Evolutionary conservation across 2,797 vertebrate species (phyloP).

Genomic region (Thalassophryne amazonica): DNA sequence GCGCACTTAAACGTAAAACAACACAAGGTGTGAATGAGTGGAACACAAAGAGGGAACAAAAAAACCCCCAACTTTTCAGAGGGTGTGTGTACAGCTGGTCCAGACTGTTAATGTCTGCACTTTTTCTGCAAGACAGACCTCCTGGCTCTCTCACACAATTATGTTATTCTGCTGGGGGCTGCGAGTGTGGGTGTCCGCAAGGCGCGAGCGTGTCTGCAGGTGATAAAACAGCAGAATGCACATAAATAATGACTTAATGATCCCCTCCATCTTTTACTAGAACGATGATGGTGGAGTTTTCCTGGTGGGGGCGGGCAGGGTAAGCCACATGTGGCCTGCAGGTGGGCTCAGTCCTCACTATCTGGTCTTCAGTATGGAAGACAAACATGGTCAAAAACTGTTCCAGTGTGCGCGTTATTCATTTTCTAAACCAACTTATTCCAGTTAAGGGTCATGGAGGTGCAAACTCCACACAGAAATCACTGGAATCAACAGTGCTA

Average conservation of each 20-base stretch:
- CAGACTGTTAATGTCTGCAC: conserved; percentile 67
- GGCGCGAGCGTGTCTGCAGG: conserved; percentile 60
- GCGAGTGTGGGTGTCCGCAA: conserved; percentile 55
- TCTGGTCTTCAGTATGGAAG: too few relatives aligned
- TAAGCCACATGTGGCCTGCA: conserved; percentile 76
- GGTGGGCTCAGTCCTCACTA: conserved; percentile 65
- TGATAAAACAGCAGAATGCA: conserved; percentile 73
- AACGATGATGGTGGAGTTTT: conserved; percentile 72
- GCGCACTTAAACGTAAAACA: conserved; percentile 63
- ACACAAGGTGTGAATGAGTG: conserved; percentile 56
- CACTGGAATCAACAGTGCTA: too few relatives aligned
- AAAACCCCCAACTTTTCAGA: too few relatives aligned
- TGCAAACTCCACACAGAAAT: too few relatives aligned
- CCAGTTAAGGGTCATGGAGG: too few relatives aligned
- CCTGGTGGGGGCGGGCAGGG: conserved; percentile 2
- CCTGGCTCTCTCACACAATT: conserved; percentile 64
- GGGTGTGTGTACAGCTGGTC: conserved; percentile 28
- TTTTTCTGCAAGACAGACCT: conserved; percentile 59
- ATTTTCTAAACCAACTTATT: too few relatives aligned
- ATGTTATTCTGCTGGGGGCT: conserved; percentile 65
- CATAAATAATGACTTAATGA: conserved; percentile 82
- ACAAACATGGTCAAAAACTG: too few relatives aligned
- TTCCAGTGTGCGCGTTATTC: too few relatives aligned
- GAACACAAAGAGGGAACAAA: conserved; percentile 12
- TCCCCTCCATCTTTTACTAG: conserved; percentile 62